Evolutionary conservation across 2,888 invertebrate genomes (phyloP).

Genomic region (Hedya salicella): DNA sequence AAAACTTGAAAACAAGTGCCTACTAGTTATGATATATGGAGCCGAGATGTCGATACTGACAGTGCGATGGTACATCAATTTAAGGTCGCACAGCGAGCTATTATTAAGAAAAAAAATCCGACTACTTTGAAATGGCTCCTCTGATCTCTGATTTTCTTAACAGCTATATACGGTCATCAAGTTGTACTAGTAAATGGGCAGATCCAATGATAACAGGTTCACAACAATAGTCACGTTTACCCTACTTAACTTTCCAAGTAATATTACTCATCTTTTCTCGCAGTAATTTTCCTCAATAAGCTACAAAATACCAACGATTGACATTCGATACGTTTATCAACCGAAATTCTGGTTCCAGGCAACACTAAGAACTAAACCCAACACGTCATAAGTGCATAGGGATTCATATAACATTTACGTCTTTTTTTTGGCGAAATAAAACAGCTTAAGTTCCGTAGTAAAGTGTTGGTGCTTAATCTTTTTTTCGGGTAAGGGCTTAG

Average conservation of each 20-base stretch:
- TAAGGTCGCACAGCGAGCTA: too few relatives aligned
- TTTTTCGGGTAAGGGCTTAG: not conserved
- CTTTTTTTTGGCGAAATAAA: not conserved
- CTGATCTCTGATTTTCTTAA: too few relatives aligned
- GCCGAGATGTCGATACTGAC: too few relatives aligned
- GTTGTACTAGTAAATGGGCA: too few relatives aligned
- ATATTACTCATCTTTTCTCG: not conserved
- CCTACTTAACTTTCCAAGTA: not conserved
- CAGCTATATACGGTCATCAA: too few relatives aligned
- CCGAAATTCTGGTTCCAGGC: not conserved
- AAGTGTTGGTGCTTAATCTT: not conserved
- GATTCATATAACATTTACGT: not conserved
- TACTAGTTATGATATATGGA: too few relatives aligned
- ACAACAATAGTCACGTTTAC: not conserved
- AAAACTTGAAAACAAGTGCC: too few relatives aligned
- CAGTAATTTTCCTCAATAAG: conserved; percentile 8
- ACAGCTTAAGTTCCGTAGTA: not conserved
- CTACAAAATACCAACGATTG: conserved; percentile 6
- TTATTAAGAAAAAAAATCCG: too few relatives aligned
- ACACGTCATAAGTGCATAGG: not conserved
- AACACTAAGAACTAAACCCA: not conserved
- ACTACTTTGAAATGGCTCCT: too few relatives aligned
- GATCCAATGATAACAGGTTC: too few relatives aligned
- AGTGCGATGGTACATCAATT: too few relatives aligned
- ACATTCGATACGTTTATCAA: conserved; percentile 12